These are phyloP conservation scores for Lamproptera curius DNA, from an alignment of 2,888 invertebrate genomes.

Conservation along the genomic window DNA sequence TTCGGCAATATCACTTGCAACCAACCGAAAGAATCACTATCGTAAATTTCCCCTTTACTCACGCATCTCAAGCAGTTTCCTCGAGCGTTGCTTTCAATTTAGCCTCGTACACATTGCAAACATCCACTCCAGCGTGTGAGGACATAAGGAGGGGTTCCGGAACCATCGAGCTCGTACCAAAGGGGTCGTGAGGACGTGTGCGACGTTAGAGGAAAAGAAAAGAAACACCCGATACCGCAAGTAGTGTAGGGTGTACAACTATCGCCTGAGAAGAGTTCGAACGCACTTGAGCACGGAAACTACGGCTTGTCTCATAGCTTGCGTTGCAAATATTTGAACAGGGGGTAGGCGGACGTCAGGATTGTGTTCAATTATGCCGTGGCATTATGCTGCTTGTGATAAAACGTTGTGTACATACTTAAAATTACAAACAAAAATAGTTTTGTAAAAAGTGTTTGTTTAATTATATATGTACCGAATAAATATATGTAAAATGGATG, in stretches of 20 bases:
- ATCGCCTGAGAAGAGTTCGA: slow-evolving; percentile 11
- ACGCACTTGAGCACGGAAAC: slow-evolving; percentile 19
- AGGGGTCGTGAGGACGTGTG: slow-evolving; percentile 1
- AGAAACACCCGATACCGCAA: slow-evolving; percentile 13
- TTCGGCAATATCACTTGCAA: too few species aligned
- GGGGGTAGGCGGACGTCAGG: slow-evolving; percentile 10
- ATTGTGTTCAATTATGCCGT: neutral
- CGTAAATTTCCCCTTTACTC: too few species aligned
- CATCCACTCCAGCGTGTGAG: neutral
- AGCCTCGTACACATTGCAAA: neutral
- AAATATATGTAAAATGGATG: too few species aligned
- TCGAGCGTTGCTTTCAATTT: neutral
- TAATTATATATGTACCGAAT: too few species aligned
- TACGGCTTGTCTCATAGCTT: slow-evolving; percentile 13
- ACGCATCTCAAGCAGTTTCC: too few species aligned
- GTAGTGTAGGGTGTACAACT: neutral
- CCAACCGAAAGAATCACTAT: too few species aligned
- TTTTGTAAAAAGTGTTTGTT: too few species aligned
- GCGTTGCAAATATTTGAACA: slow-evolving; percentile 12
- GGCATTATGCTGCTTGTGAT: neutral
- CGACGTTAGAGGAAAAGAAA: slow-evolving; percentile 8
- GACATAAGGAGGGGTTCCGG: neutral
- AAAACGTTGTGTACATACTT: too few species aligned
- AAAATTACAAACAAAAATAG: too few species aligned
- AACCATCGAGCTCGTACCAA: neutral